Base-by-base conservation (phyloP, 2,113 vertebrate species). In the Mionectes macconnelli region DNA sequence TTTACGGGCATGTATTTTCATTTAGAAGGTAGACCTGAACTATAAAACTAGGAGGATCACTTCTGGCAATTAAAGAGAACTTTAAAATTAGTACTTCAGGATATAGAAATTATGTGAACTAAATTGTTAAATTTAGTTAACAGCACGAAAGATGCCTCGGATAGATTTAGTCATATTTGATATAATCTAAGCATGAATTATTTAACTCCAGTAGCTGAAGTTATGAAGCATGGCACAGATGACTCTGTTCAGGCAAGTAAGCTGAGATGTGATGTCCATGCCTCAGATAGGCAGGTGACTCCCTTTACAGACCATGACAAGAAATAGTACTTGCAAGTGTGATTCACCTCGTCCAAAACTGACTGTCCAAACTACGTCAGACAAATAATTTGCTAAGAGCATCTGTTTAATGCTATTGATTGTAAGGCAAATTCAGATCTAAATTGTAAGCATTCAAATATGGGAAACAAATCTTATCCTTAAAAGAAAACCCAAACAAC, bases 401-500 rank as follows among this genome's bases (percentile, higher is more conserved):
- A 31, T 5, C 8, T 18, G 3, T 49, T 69, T 39, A 31, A 19
- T 4, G 2, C 3, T 74, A 18, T 4, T 45, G 53, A 17, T 52
- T 6, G 1, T 37, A 23, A 63, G 8, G 19, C 2, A 62, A 87
- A 67, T 67, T 53, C 31, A 62, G 12, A 18, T 40, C 8, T 53
- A 57, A 68, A 53, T 42, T 42, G 14, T 30, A 79, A 63, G 22
- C 10, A 60, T 63, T 20, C 14, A 86, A 52, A 37, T n/a, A 60
- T 0, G 0, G 12, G 22, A 33, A 59, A 60, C 1, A 70, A 93
- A 70, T 22, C 2, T 27, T 50, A 20, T 6, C 27, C 2, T 37
- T 6, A 25, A 57, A 50, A n/a, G 47, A 45, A 33, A 24, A 2
- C 7, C 0, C 21, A 28, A 56, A 76, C 3, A 57, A 57, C 15